Base-by-base conservation (phyloP, 92 coral and sea anemone genomes). In the Palythoa grandis region DNA sequence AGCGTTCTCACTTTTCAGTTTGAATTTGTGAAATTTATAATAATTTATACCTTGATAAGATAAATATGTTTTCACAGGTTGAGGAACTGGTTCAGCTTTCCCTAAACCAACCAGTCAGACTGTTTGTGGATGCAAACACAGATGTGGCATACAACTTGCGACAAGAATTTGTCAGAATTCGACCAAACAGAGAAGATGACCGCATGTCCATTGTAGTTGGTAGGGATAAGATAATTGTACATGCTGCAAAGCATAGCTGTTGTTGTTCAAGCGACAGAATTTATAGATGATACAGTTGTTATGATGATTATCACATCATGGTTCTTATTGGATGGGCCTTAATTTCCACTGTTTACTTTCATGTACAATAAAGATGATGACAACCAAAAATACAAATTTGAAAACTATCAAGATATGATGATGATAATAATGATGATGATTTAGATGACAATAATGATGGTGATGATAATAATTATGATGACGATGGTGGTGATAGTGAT, bases 131-230 rank as follows among this genome's bases (percentile, higher is more conserved):
- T 74, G 95, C 93, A 73, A 93, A 92, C 87, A 96, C 99, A 2
- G 98, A 96, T 29, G 99, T 96, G 61, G 99, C 99, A 20, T 88
- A 94, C 73, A 96, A 96, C 78, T 82, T 96, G 58, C 88, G 98
- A 24, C 99, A 96, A 74, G 99, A 96, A 87, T 96, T 96, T 80
- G 84, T 96, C 17, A 91, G 99, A 85, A 95, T 96, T 84, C 89
- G 98, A 52, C 78, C 91, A 57, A 94, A 91, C 92, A 89, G 99
- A 82, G 98, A 95, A 56, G 95, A 93, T 0, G 99, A 95, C 35
- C 93, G 99, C 37, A 76, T 92, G 72, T 98, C 99, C 3, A 82
- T 96, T 63, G 96, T 95, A 15, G 88, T 95, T 90, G 99, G 99
- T 96, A 87, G 24, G 35, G 20, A 58, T 14, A 0, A 8, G 4